phyloP scores from a whole-genome alignment of 2,113 vertebrate genomes.

The Daboia siamensis region DNA sequence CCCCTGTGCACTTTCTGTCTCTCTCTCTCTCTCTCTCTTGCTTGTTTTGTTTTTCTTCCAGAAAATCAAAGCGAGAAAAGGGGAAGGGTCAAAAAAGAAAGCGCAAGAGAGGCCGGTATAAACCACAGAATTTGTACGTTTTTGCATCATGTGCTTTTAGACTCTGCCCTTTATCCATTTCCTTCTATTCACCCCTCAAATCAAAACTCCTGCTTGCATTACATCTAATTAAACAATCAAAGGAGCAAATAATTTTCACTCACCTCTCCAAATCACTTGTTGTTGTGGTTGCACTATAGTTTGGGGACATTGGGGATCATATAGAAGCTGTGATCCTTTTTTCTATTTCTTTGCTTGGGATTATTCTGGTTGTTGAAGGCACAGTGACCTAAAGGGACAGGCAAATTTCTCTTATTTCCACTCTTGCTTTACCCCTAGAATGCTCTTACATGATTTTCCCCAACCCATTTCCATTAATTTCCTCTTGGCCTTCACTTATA shows the following conservation, averaged over 20 bases:
- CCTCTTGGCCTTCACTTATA: neutral
- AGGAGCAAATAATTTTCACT: neutral
- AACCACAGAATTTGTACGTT: constrained; percentile 90
- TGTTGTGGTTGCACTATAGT: constrained; percentile 52
- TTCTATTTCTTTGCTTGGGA: constrained; percentile 26
- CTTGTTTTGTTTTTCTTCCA: constrained; percentile 81
- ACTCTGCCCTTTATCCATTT: constrained; percentile 33
- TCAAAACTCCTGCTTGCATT: constrained; percentile 43
- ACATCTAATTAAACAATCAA: neutral
- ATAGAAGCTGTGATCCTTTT: constrained; percentile 48
- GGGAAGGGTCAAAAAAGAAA: constrained; percentile 97
- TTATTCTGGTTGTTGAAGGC: constrained; percentile 39
- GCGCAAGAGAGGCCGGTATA: constrained; percentile 96
- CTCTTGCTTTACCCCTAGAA: neutral
- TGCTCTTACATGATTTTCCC: constrained; percentile 39
- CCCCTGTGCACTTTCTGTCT: constrained; percentile 45
- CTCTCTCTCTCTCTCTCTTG: constrained; percentile 54
- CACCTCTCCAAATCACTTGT: constrained; percentile 21
- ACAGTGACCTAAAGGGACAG: constrained; percentile 3
- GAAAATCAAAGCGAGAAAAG: constrained; percentile 93
- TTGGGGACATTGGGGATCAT: constrained; percentile 28
- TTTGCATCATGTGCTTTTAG: constrained; percentile 78
- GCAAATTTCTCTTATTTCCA: neutral
- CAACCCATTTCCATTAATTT: constrained; percentile 32
- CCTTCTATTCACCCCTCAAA: constrained; percentile 42